A percentile compares a stretch with the other conserved stretches of the same genome.
Evolutionary conservation across 2,797 vertebrate genomes (phyloP).

Genomic region (Galago senegalensis): DNA sequence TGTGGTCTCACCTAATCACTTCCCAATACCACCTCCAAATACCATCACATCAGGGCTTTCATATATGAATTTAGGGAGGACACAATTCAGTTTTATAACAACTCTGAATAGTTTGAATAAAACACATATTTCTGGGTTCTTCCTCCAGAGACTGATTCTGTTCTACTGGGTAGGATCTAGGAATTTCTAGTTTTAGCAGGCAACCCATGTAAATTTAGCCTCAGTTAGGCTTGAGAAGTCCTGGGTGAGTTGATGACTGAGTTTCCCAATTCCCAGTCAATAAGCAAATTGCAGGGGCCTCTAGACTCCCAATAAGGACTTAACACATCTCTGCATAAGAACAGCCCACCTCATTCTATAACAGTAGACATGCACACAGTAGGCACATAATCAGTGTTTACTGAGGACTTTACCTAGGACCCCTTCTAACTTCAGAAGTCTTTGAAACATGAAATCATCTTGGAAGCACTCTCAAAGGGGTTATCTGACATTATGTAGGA

Average conservation of each 20-base stretch:
- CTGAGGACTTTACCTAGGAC: neutral
- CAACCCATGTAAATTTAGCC: neutral
- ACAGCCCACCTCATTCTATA: neutral
- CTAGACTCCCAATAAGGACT: too few relatives aligned
- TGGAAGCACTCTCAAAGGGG: neutral
- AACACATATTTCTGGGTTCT: neutral
- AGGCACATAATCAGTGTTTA: neutral
- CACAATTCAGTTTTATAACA: neutral
- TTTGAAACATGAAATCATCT: conserved; percentile 47
- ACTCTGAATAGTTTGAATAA: neutral
- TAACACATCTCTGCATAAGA: neutral
- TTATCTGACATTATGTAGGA: conserved; percentile 35
- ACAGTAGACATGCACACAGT: neutral
- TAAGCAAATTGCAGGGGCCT: neutral
- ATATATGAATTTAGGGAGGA: neutral
- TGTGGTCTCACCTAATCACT: neutral
- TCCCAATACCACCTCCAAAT: neutral
- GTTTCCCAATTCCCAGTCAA: neutral
- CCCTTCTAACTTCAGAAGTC: neutral
- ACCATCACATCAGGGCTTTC: neutral
- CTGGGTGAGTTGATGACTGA: neutral
- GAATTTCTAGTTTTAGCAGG: neutral
- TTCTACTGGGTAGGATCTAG: neutral
- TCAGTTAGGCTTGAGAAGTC: neutral
- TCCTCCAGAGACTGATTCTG: neutral